Conservation (phyloP, 1,140 invertebrate genomes). For the Lasaia peninsularis region DNA sequence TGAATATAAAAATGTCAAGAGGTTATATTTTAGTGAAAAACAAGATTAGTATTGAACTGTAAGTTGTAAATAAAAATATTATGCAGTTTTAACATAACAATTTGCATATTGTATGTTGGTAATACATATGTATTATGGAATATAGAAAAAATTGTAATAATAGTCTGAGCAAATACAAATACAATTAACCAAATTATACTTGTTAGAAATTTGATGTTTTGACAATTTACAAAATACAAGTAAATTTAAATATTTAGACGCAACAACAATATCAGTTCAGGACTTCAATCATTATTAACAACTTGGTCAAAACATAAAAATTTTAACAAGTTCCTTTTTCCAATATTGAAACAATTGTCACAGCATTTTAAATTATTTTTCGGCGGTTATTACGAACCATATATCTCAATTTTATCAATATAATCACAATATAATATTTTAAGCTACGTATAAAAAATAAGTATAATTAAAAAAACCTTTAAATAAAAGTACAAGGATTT, state of each 20-base stretch:
- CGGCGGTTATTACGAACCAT: too few relatives aligned
- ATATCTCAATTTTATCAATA: not conserved
- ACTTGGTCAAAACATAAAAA: too few relatives aligned
- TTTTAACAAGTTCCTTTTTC: too few relatives aligned
- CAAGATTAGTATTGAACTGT: not conserved
- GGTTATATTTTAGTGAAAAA: not conserved
- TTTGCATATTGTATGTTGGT: not conserved
- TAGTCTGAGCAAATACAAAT: too few relatives aligned
- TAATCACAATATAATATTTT: not conserved
- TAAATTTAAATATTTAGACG: too few relatives aligned
- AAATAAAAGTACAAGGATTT: not conserved
- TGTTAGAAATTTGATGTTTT: too few relatives aligned
- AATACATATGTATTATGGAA: not conserved
- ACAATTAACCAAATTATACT: too few relatives aligned
- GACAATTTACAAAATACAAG: too few relatives aligned
- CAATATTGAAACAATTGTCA: too few relatives aligned
- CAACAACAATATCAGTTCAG: too few relatives aligned
- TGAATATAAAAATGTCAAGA: slow-evolving; percentile 17
- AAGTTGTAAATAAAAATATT: not conserved
- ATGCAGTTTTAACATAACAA: not conserved
- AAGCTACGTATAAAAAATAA: not conserved
- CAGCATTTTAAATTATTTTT: too few relatives aligned
- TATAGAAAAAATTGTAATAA: not conserved
- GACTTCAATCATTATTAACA: too few relatives aligned
- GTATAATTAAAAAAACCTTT: not conserved